phyloP scores from a whole-genome alignment of 1,140 invertebrate species.

The Drosophila pectinifera region DNA sequence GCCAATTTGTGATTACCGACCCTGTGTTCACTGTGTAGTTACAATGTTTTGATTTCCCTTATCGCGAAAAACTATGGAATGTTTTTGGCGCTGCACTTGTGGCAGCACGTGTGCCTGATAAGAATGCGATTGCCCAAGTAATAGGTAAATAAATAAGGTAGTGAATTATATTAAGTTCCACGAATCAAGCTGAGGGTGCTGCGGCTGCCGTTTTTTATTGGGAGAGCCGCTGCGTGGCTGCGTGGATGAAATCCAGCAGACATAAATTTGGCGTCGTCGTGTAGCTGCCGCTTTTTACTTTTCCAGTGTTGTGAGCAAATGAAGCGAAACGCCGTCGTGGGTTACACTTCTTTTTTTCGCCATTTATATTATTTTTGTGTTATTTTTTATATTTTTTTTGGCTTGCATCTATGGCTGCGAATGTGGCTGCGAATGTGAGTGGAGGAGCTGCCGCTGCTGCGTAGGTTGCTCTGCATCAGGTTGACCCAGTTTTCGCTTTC shows the following conservation, averaged over 20 bases:
- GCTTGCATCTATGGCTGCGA: slow-evolving; percentile 66
- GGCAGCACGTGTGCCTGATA: slow-evolving; percentile 34
- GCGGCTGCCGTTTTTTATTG: slow-evolving; percentile 6
- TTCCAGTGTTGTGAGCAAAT: slow-evolving; percentile 67
- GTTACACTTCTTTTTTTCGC: slow-evolving; percentile 41
- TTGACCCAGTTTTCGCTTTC: slow-evolving; percentile 81
- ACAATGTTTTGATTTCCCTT: slow-evolving; percentile 48
- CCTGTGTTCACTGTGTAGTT: slow-evolving; percentile 14
- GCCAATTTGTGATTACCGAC: not conserved
- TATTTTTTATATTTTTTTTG: slow-evolving; percentile 48
- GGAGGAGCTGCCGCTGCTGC: slow-evolving; percentile 33
- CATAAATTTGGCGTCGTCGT: slow-evolving; percentile 73
- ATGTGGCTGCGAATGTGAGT: slow-evolving; percentile 24
- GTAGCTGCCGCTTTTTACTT: slow-evolving; percentile 76
- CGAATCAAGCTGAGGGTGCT: slow-evolving; percentile 20
- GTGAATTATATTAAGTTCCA: slow-evolving; percentile 9
- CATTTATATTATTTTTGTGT: slow-evolving; percentile 38
- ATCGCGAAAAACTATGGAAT: slow-evolving; percentile 43
- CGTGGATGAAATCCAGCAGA: slow-evolving; percentile 79
- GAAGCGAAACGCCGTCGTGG: slow-evolving; percentile 58
- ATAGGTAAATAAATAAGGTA: slow-evolving; percentile 19
- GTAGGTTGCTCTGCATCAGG: slow-evolving; percentile 77
- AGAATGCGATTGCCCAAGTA: slow-evolving; percentile 54
- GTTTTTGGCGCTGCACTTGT: slow-evolving; percentile 33
- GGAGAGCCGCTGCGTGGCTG: slow-evolving; percentile 24